Percentiles rank a stretch among this genome's conserved stretches.
phyloP scores from a whole-genome alignment of 2,888 invertebrate species.

The Coleophora deauratella region DNA sequence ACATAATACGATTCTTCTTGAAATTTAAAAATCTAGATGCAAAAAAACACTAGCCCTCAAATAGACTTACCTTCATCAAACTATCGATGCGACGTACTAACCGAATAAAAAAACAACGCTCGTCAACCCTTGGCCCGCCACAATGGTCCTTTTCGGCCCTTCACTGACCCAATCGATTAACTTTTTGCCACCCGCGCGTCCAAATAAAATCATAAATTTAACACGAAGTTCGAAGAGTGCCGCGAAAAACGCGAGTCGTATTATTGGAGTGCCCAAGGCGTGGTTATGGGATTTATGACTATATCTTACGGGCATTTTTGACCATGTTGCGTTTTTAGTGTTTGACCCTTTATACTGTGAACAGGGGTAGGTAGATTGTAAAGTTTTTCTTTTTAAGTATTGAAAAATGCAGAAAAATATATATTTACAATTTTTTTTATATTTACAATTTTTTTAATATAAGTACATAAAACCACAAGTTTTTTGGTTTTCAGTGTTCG shows the following conservation, averaged over 20 bases:
- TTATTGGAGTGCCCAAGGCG: slow-evolving; percentile 20
- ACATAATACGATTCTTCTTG: no score
- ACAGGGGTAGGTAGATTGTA: no score
- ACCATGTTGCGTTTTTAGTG: slow-evolving; percentile 2
- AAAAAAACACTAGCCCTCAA: neutral
- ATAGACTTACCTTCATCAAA: neutral
- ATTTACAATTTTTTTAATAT: no score
- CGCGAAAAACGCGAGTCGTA: slow-evolving; percentile 62
- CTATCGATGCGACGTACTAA: slow-evolving; percentile 14
- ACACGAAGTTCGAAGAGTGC: slow-evolving; percentile 40
- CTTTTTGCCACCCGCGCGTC: slow-evolving; percentile 34
- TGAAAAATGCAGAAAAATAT: no score
- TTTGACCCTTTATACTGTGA: no score
- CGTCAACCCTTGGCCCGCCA: slow-evolving; percentile 21
- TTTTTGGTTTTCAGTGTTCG: no score
- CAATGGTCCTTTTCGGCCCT: slow-evolving; percentile 14
- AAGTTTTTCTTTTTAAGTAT: no score
- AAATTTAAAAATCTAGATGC: no score
- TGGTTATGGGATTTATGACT: slow-evolving; percentile 27
- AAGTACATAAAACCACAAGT: no score
- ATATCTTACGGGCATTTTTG: slow-evolving; percentile 21
- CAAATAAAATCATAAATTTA: slow-evolving; percentile 63
- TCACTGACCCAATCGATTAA: slow-evolving; percentile 38
- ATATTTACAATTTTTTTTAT: no score
- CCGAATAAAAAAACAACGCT: slow-evolving; percentile 19